phyloP scores from a whole-genome alignment of 2,797 vertebrate genomes.

The Chrosomus eos region DNA sequence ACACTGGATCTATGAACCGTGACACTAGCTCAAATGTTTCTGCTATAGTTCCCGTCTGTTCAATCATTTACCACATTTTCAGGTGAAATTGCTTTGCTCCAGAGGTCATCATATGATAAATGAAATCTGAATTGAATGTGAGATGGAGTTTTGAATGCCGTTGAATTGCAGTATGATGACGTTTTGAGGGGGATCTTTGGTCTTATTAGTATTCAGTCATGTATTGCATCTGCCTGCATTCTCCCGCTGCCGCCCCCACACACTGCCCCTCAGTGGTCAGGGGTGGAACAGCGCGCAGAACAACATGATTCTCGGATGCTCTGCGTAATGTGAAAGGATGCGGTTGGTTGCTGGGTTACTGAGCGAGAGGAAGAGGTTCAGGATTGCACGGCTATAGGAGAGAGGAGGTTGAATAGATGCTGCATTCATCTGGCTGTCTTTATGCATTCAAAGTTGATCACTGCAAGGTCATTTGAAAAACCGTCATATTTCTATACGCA shows the following conservation, averaged over 20 bases:
- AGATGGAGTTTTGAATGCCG: neutral
- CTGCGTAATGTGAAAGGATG: slow-evolving; percentile 18
- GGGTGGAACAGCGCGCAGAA: neutral
- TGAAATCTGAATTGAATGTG: slow-evolving; percentile 4
- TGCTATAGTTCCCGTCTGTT: neutral
- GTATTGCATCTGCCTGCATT: neutral
- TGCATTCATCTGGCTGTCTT: slow-evolving; percentile 24
- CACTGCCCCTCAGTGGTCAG: slow-evolving; percentile 23
- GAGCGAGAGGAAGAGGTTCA: neutral
- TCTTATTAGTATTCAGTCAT: neutral
- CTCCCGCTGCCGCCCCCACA: neutral
- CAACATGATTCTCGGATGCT: neutral
- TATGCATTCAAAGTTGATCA: slow-evolving; percentile 32
- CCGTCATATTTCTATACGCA: neutral
- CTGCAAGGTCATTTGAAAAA: slow-evolving; percentile 32
- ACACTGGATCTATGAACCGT: no score
- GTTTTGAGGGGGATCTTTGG: neutral
- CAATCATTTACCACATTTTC: neutral
- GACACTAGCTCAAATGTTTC: neutral
- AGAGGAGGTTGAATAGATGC: slow-evolving; percentile 27
- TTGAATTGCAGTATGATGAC: slow-evolving; percentile 7
- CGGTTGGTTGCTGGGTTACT: slow-evolving; percentile 45
- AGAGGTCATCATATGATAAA: neutral
- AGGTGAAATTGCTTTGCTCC: slow-evolving; percentile 16
- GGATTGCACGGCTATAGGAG: neutral